Evolutionary conservation across 2,888 invertebrate genomes (phyloP).

Genomic region (Calameuta idolon): DNA sequence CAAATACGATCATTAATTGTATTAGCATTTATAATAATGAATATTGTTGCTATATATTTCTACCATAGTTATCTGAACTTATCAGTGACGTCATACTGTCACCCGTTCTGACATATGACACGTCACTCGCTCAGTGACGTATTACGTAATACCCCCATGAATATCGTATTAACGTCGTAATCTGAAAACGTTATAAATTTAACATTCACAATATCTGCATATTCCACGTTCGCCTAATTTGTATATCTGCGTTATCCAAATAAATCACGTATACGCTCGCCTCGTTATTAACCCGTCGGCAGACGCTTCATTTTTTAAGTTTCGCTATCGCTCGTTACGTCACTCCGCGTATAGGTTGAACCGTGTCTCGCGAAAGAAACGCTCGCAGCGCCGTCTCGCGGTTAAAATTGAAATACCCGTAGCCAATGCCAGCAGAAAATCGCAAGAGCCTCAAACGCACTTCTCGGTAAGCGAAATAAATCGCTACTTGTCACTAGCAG

Average conservation of each 20-base stretch:
- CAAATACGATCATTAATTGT: neutral
- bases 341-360: too few relatives aligned
- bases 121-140: neutral
- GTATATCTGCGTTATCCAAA: neutral
- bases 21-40: neutral
- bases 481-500: neutral
- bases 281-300: neutral
- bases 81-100: neutral
- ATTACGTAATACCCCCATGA: neutral
- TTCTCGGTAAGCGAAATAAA: neutral
- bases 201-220: neutral
- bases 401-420: neutral
- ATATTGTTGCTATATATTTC: neutral
- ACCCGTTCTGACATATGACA: neutral
- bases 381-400: too few relatives aligned
- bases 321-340: too few relatives aligned
- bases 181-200: neutral
- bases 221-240: neutral
- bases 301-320: too few relatives aligned
- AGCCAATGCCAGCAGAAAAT: neutral
- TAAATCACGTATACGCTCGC: neutral
- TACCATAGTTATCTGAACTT: neutral
- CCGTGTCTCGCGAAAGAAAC: too few relatives aligned
- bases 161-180: neutral
- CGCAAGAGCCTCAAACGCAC: neutral